Conservation (phyloP, 2,888 invertebrate genomes). For the Eupithecia vulgata region DNA sequence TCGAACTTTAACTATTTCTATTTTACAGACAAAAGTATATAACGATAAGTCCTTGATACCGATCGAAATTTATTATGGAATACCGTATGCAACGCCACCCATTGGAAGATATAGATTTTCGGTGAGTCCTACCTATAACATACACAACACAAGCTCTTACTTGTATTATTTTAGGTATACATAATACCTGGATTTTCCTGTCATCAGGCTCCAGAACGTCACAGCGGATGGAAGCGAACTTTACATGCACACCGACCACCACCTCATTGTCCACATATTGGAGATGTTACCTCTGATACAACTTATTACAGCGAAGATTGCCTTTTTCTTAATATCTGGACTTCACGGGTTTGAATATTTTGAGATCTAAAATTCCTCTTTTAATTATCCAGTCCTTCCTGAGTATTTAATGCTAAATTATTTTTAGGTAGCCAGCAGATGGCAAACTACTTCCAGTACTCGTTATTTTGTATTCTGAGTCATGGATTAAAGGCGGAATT, state of each 20-base stretch:
- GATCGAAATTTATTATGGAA: slow-evolving; percentile 88
- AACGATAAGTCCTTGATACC: slow-evolving; percentile 85
- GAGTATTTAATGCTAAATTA: slow-evolving; percentile 36
- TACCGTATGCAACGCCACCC: slow-evolving; percentile 93
- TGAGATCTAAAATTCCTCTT: background rate
- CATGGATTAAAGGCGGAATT: slow-evolving; percentile 81
- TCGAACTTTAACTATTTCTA: background rate
- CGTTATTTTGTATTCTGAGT: slow-evolving; percentile 87
- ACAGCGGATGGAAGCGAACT: slow-evolving; percentile 88
- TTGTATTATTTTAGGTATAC: slow-evolving; percentile 7
- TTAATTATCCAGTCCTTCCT: background rate
- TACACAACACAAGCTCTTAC: background rate
- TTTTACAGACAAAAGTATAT: slow-evolving; percentile 86
- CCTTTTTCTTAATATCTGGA: slow-evolving; percentile 95
- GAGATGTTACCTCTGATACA: slow-evolving; percentile 50
- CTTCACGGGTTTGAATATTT: slow-evolving; percentile 85
- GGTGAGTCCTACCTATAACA: slow-evolving; percentile 61
- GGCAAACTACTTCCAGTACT: slow-evolving; percentile 86
- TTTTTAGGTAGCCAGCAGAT: slow-evolving; percentile 78
- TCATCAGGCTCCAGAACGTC: slow-evolving; percentile 86
- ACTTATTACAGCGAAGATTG: slow-evolving; percentile 89
- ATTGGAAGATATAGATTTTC: slow-evolving; percentile 89
- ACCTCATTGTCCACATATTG: slow-evolving; percentile 87
- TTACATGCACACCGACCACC: slow-evolving; percentile 88
- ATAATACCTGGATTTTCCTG: background rate